Evolutionary conservation across 2,888 invertebrate genomes (phyloP).

Genomic region (Myopa tessellatipennis): DNA sequence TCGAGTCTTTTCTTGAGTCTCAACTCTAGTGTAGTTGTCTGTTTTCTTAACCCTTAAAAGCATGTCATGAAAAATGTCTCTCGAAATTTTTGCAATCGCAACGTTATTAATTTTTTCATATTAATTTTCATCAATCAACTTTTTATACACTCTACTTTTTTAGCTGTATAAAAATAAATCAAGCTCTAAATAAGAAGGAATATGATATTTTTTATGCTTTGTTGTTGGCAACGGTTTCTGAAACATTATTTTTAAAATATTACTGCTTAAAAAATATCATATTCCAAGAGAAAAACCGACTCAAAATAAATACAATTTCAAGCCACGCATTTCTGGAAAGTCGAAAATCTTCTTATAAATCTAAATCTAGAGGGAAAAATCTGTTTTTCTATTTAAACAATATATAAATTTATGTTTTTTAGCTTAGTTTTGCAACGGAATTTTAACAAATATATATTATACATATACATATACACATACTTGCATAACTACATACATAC

Average conservation of each 20-base stretch:
- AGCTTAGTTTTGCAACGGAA: not conserved
- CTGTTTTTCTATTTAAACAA: too few relatives aligned
- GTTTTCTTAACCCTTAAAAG: too few relatives aligned
- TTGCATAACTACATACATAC: not conserved
- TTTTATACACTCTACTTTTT: slow-evolving; percentile 41
- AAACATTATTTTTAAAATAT: too few relatives aligned
- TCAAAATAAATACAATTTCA: slow-evolving; percentile 27
- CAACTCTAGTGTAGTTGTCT: too few relatives aligned
- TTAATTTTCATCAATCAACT: too few relatives aligned
- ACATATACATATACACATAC: slow-evolving; percentile 9
- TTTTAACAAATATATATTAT: not conserved
- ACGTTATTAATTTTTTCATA: not conserved
- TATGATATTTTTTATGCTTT: not conserved
- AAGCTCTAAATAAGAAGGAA: slow-evolving; percentile 21
- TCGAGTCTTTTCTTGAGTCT: too few relatives aligned
- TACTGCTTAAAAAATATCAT: not conserved
- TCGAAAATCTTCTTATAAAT: not conserved
- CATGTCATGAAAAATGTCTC: too few relatives aligned
- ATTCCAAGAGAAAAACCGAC: not conserved
- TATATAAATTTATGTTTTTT: too few relatives aligned
- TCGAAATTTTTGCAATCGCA: not conserved
- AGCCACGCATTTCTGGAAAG: not conserved
- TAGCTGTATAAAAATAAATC: slow-evolving; percentile 10
- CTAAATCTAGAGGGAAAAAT: too few relatives aligned
- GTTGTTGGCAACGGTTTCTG: too few relatives aligned